A percentile compares a stretch with the other conserved stretches of the same genome.
Evolutionary conservation across 2,113 vertebrate species (phyloP).

Genomic region (Oryzias curvinotus): DNA sequence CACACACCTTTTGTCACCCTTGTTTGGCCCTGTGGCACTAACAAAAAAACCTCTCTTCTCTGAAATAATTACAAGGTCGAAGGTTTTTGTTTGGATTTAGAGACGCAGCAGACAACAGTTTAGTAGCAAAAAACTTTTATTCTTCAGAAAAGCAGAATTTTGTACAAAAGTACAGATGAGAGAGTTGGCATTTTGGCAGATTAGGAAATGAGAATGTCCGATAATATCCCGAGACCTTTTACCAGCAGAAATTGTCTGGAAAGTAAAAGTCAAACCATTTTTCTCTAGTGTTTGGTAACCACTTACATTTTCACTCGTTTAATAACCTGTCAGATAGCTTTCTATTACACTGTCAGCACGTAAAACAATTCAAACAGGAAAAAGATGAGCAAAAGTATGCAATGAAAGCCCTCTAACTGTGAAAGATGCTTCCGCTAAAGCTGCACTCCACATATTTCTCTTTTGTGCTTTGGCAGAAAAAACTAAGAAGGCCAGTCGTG

Average conservation of each 20-base stretch:
- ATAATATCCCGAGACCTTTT: slow-evolving; percentile 26
- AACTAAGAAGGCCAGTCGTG: slow-evolving; percentile 34
- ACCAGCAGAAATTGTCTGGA: slow-evolving; percentile 61
- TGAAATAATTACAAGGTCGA: slow-evolving; percentile 12
- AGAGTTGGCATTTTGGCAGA: slow-evolving; percentile 20
- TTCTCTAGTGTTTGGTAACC: background rate
- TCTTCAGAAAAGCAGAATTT: slow-evolving; percentile 29
- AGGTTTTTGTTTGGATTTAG: background rate
- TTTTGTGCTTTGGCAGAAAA: slow-evolving; percentile 5
- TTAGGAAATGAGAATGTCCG: slow-evolving; percentile 15
- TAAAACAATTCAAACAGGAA: slow-evolving; percentile 3
- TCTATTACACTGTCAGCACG: background rate
- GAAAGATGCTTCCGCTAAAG: slow-evolving; percentile 12
- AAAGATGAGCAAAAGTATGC: slow-evolving; percentile 13
- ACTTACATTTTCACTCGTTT: background rate
- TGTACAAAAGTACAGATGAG: slow-evolving; percentile 19
- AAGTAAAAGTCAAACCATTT: slow-evolving; percentile 25
- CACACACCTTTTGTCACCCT: slow-evolving; percentile 3
- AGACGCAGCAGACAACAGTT: background rate
- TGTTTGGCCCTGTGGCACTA: slow-evolving; percentile 22
- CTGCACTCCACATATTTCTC: background rate
- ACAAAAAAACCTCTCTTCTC: slow-evolving; percentile 30
- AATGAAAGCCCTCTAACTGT: slow-evolving; percentile 16
- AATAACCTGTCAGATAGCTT: background rate
- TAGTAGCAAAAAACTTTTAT: slow-evolving; percentile 58